Conservation (phyloP, 2,797 vertebrate species). For the Channallabes apus region DNA sequence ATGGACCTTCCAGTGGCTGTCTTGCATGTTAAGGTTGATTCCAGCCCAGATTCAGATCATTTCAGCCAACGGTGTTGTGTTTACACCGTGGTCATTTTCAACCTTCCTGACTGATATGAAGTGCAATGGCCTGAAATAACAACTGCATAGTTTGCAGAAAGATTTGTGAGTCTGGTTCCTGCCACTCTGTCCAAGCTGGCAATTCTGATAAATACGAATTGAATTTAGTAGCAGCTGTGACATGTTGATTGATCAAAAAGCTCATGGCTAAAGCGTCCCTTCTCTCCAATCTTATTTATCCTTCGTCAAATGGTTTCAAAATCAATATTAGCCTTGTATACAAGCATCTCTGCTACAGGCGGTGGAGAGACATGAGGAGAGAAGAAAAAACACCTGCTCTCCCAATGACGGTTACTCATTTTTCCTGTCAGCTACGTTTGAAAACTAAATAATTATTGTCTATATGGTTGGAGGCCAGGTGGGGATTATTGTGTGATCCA, state of each 20-base stretch:
- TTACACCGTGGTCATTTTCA: constrained; percentile 45
- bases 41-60: constrained; percentile 46
- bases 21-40: constrained; percentile 7
- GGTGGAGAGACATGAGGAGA: constrained; percentile 58
- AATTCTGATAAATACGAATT: constrained; percentile 98
- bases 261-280: constrained; percentile 92
- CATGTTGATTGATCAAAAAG: constrained; percentile 99
- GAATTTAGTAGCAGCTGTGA: constrained; percentile 94
- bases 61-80: constrained; percentile 46
- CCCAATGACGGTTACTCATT: constrained; percentile 83
- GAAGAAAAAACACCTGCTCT: constrained; percentile 84
- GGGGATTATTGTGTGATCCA: constrained; percentile 82
- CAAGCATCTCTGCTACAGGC: constrained; percentile 83
- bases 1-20: not conserved
- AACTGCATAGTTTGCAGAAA: constrained; percentile 45
- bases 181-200: constrained; percentile 79
- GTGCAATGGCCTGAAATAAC: constrained; percentile 19
- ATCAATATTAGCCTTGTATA: constrained; percentile 92
- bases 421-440: constrained; percentile 89
- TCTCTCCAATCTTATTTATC: constrained; percentile 93
- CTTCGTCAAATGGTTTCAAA: constrained; percentile 91
- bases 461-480: constrained; percentile 78
- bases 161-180: constrained; percentile 58
- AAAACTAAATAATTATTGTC: constrained; percentile 83
- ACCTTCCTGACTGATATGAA: constrained; percentile 37